These are phyloP conservation scores for Pithecia hirsuta DNA, from an alignment of 2,797 vertebrate genomes.

Conservation along the genomic window DNA sequence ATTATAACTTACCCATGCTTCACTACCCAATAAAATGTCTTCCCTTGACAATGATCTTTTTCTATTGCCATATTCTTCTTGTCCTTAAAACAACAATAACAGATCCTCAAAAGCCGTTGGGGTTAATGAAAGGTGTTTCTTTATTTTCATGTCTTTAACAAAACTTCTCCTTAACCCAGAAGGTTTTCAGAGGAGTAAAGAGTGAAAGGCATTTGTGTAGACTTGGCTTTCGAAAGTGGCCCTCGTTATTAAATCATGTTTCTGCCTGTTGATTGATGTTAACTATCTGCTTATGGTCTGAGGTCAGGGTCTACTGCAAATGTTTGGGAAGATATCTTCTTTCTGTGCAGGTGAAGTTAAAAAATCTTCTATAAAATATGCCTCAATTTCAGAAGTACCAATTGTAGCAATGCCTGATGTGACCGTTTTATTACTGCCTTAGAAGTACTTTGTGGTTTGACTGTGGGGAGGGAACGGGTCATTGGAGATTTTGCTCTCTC, in stretches of 20 bases:
- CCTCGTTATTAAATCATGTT: background rate
- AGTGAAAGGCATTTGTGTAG: background rate
- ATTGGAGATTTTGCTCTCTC: background rate
- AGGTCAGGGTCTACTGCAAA: background rate
- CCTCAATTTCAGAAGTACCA: background rate
- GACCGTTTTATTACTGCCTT: conserved; percentile 14
- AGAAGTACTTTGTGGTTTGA: background rate
- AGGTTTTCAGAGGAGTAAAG: background rate
- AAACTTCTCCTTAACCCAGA: background rate
- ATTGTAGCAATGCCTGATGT: background rate
- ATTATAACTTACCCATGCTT: background rate
- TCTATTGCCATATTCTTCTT: background rate
- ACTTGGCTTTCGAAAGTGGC: background rate
- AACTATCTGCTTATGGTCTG: background rate
- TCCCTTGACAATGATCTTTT: background rate
- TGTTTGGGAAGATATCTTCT: background rate
- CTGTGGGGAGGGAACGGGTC: background rate
- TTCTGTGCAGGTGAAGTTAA: background rate
- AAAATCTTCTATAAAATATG: background rate
- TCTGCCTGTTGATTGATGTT: background rate
- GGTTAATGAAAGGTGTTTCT: background rate
- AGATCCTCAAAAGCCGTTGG: background rate
- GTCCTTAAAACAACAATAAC: background rate
- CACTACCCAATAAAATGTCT: background rate
- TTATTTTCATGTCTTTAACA: background rate